phyloP scores from a whole-genome alignment of 2,797 vertebrate species.

The Florisuga fusca region DNA sequence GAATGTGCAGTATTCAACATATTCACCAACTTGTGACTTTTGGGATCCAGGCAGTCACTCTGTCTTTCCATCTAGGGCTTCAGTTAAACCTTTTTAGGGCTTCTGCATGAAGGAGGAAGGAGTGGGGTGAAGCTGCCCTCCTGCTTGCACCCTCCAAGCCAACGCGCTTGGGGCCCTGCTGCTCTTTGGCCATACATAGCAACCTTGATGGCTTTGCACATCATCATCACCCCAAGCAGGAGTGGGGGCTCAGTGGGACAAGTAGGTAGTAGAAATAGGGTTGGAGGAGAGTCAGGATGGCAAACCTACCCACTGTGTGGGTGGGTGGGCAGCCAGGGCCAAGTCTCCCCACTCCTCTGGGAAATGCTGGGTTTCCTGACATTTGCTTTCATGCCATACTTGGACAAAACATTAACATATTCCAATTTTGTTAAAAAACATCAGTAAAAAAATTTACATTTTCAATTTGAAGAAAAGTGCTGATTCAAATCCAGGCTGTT shows the following conservation, averaged over 20 bases:
- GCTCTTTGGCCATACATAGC: not conserved
- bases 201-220: not conserved
- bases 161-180: not conserved
- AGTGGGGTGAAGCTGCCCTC: not conserved
- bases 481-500: not conserved
- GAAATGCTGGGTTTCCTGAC: conserved; percentile 31
- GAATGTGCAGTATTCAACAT: not conserved
- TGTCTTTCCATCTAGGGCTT: not conserved
- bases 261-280: not conserved
- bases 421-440: not conserved
- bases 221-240: not conserved
- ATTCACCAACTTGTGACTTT: not conserved
- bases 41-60: not conserved
- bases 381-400: conserved; percentile 13
- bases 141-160: not conserved
- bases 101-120: not conserved
- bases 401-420: conserved; percentile 9
- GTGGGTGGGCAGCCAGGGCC: not conserved
- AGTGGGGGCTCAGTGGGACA: not conserved
- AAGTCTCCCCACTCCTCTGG: not conserved
- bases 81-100: not conserved
- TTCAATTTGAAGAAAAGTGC: not conserved
- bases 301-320: not conserved
- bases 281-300: not conserved
- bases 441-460: not conserved